Evolutionary conservation across 2,113 vertebrate genomes (phyloP).

Genomic region (Pachyramphus minor): DNA sequence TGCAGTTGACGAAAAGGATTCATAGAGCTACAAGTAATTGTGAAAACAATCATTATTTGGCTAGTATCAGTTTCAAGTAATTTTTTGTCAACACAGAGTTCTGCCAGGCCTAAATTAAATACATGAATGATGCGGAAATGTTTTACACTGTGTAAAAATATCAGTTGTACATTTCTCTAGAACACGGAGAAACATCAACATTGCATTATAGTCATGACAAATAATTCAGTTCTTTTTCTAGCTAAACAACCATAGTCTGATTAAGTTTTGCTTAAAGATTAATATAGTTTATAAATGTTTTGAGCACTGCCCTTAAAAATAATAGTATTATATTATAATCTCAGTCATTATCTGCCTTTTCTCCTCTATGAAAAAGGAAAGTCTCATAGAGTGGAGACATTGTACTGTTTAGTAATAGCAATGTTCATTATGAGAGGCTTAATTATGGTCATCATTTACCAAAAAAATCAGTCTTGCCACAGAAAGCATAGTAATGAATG

Average conservation of each 20-base stretch:
- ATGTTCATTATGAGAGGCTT: constrained; percentile 70
- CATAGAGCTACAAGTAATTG: not conserved
- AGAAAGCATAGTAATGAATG: constrained; percentile 73
- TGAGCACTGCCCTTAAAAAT: constrained; percentile 1
- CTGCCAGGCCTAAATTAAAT: not conserved
- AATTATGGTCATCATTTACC: constrained; percentile 76
- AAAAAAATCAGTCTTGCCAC: constrained; percentile 61
- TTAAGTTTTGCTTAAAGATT: constrained; percentile 11
- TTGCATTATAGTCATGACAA: not conserved
- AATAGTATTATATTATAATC: constrained; percentile 20
- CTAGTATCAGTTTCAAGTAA: not conserved
- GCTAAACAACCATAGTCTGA: not conserved
- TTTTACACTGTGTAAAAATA: not conserved
- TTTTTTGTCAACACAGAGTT: not conserved
- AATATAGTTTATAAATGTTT: not conserved
- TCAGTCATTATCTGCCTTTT: constrained; percentile 40
- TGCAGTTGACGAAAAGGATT: not conserved
- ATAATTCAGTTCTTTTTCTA: not conserved
- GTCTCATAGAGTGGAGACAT: constrained; percentile 52
- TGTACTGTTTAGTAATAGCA: constrained; percentile 70
- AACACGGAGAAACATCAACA: not conserved
- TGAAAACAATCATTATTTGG: not conserved
- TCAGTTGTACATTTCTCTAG: not conserved
- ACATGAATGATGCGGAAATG: not conserved
- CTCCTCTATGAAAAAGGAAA: constrained; percentile 61